Evolutionary conservation across 2,113 vertebrate species (phyloP).

Genomic region (Pseudorhombus dupliciocellatus): DNA sequence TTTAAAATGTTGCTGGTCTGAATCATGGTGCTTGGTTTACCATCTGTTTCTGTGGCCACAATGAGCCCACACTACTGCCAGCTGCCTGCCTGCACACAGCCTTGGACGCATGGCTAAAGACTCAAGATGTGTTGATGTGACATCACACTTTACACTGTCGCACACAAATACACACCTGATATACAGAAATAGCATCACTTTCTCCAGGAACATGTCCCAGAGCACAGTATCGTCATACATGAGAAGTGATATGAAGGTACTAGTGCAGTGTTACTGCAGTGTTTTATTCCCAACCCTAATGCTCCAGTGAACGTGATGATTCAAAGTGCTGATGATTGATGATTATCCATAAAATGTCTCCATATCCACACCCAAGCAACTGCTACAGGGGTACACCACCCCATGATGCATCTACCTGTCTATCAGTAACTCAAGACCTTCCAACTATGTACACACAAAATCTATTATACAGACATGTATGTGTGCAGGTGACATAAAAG

Average conservation of each 20-base stretch:
- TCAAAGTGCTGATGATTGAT: slow-evolving; percentile 56
- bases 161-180: no score
- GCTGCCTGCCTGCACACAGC: slow-evolving; percentile 49
- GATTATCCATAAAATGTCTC: slow-evolving; percentile 54
- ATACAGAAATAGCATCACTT: background rate
- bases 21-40: slow-evolving; percentile 33
- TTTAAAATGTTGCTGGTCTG: slow-evolving; percentile 45
- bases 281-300: slow-evolving; percentile 12
- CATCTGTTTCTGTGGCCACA: slow-evolving; percentile 61
- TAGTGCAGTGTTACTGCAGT: slow-evolving; percentile 11
- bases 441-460: slow-evolving; percentile 5
- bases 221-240: background rate
- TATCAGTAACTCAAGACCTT: slow-evolving; percentile 51
- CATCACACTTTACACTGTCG: background rate
- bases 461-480: slow-evolving; percentile 14
- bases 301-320: slow-evolving; percentile 49
- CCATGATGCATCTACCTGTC: slow-evolving; percentile 48
- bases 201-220: background rate
- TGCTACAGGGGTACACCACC: slow-evolving; percentile 11
- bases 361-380: slow-evolving; percentile 27
- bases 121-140: background rate
- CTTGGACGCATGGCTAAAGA: slow-evolving; percentile 24
- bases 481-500: slow-evolving; percentile 28
- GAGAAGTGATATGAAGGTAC: slow-evolving; percentile 1
- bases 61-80: slow-evolving; percentile 42